These are phyloP conservation scores for Acipenser oxyrinchus DNA, from an alignment of 2,797 vertebrate species.

Conservation along the genomic window DNA sequence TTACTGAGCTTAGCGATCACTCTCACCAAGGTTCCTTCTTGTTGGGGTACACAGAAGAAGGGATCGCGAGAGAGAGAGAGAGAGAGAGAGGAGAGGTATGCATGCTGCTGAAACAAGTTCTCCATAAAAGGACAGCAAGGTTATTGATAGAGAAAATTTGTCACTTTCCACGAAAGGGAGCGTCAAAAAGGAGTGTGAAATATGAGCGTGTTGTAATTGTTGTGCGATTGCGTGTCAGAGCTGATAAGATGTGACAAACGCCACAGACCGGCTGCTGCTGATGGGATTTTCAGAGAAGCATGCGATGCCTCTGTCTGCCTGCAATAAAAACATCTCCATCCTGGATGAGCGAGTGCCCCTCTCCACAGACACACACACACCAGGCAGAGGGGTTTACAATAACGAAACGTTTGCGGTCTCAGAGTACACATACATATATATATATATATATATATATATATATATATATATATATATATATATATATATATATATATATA, in stretches of 20 bases:
- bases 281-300: conserved; percentile 68
- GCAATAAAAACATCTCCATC: conserved; percentile 34
- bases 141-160: not conserved
- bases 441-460: no score
- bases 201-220: conserved; percentile 4
- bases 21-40: not conserved
- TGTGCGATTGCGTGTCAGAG: not conserved
- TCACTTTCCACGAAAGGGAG: no score
- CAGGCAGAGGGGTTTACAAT: no score
- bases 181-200: not conserved
- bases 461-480: no score
- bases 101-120: not conserved
- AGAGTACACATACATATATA: no score
- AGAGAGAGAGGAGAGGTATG: not conserved
- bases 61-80: not conserved
- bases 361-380: not conserved
- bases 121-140: conserved; percentile 18
- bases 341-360: conserved; percentile 31
- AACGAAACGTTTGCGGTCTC: no score
- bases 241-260: conserved; percentile 25
- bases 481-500: no score
- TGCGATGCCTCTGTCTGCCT: conserved; percentile 60
- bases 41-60: not conserved
- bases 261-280: conserved; percentile 54
- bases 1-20: no score